These are phyloP conservation scores for Micropterix aruncella DNA, from an alignment of 2,888 invertebrate species.

Conservation along the genomic window DNA sequence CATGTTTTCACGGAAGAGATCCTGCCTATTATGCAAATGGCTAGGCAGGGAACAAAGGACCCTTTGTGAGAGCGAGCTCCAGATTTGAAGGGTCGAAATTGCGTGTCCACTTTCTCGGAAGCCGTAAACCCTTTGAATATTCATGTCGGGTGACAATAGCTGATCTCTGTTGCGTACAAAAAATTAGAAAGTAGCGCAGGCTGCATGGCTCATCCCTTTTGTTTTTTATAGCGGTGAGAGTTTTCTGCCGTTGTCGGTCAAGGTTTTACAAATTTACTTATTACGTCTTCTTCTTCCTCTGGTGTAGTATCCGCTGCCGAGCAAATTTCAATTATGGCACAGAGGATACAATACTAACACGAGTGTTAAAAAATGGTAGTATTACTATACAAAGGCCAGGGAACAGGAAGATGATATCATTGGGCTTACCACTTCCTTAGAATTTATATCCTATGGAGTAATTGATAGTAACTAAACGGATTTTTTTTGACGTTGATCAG, in stretches of 20 bases:
- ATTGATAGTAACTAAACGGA: no score
- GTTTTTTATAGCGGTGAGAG: neutral
- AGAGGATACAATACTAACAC: no score
- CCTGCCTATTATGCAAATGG: neutral
- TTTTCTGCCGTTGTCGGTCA: neutral
- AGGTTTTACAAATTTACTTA: neutral
- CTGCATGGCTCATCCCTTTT: neutral
- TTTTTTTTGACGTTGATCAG: no score
- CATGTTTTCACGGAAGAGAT: no score
- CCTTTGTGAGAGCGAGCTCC: neutral
- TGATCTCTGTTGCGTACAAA: neutral
- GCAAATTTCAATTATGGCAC: no score
- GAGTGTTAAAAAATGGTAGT: no score
- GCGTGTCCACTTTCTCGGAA: neutral
- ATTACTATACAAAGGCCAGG: no score
- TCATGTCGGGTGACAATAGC: neutral
- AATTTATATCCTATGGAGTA: no score
- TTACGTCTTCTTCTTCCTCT: no score
- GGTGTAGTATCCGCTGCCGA: no score
- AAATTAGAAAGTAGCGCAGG: neutral
- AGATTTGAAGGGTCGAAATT: neutral
- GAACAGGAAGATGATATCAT: no score
- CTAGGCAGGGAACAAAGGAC: neutral
- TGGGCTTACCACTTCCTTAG: no score
- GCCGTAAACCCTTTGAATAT: neutral